A percentile compares a stretch with the other conserved stretches of the same genome.
phyloP scores from a whole-genome alignment of 2,113 vertebrate species.

The Limanda limanda region DNA sequence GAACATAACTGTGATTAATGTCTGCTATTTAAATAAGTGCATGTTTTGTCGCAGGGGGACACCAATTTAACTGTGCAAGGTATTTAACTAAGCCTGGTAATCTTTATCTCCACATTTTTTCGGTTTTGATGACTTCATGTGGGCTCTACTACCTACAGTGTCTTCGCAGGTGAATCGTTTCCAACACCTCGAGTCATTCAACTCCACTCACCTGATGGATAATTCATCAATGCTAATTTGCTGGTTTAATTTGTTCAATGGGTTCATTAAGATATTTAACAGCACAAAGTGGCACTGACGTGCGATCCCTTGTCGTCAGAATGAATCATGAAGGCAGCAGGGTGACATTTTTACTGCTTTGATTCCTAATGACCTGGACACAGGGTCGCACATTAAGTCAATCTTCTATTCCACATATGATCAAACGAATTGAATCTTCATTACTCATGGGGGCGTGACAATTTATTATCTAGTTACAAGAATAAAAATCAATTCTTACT shows the following conservation, averaged over 20 bases:
- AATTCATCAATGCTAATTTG: conserved; percentile 58
- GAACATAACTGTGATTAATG: conserved; percentile 78
- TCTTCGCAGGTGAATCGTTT: conserved; percentile 10
- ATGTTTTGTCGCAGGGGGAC: conserved; percentile 65
- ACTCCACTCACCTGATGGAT: conserved; percentile 30
- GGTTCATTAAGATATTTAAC: conserved; percentile 56
- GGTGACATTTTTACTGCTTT: conserved; percentile 49
- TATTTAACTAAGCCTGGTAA: conserved; percentile 7
- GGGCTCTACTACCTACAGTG: not conserved
- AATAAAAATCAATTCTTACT: too few species aligned
- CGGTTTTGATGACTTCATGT: conserved; percentile 1
- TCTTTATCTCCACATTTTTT: conserved; percentile 32
- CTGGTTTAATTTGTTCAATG: conserved; percentile 55
- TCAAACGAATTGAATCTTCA: conserved; percentile 21
- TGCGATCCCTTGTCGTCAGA: conserved; percentile 49
- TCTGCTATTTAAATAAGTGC: conserved; percentile 70
- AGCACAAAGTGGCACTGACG: conserved; percentile 50
- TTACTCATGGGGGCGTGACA: not conserved
- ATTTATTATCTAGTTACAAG: not conserved
- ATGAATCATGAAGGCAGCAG: conserved; percentile 46
- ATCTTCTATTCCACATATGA: conserved; percentile 16
- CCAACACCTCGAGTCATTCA: not conserved
- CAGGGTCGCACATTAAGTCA: conserved; percentile 40
- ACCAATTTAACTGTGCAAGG: conserved; percentile 35
- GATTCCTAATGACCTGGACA: conserved; percentile 59